Evolutionary conservation across 2,888 invertebrate genomes (phyloP).

Genomic region (Macaria notata): DNA sequence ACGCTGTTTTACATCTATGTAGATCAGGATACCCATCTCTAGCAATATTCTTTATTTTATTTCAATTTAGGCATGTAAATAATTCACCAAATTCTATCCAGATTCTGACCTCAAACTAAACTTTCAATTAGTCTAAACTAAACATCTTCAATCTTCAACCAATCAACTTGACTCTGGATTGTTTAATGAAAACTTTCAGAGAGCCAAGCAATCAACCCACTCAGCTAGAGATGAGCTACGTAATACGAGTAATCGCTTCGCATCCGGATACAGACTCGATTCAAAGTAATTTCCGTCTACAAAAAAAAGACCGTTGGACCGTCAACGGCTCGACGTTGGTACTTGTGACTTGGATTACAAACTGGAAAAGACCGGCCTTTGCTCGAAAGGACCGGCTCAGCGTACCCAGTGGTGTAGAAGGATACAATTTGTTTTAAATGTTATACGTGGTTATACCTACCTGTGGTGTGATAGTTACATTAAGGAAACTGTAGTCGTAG

Average conservation of each 20-base stretch:
- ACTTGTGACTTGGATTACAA: constrained; percentile 22
- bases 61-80: too few species aligned
- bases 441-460: too few species aligned
- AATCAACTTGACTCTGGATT: neutral
- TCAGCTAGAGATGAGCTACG: constrained; percentile 23
- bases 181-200: constrained; percentile 2
- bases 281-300: constrained; percentile 61
- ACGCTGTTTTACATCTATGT: neutral
- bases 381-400: constrained; percentile 20
- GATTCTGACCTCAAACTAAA: too few species aligned
- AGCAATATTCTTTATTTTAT: too few species aligned
- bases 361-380: constrained; percentile 21
- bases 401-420: neutral
- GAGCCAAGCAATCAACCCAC: constrained; percentile 12
- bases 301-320: constrained; percentile 57
- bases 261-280: constrained; percentile 50
- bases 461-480: too few species aligned
- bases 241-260: constrained; percentile 37
- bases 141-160: constrained; percentile 3
- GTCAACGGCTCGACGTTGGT: constrained; percentile 38
- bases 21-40: too few species aligned
- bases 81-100: too few species aligned
- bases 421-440: constrained; percentile 4
- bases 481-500: too few species aligned
- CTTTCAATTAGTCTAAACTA: too few species aligned